Percentiles rank a stretch among this genome's conserved stretches.
Conservation (phyloP, 2,888 invertebrate genomes). For the Drosophila maculinotata region DNA sequence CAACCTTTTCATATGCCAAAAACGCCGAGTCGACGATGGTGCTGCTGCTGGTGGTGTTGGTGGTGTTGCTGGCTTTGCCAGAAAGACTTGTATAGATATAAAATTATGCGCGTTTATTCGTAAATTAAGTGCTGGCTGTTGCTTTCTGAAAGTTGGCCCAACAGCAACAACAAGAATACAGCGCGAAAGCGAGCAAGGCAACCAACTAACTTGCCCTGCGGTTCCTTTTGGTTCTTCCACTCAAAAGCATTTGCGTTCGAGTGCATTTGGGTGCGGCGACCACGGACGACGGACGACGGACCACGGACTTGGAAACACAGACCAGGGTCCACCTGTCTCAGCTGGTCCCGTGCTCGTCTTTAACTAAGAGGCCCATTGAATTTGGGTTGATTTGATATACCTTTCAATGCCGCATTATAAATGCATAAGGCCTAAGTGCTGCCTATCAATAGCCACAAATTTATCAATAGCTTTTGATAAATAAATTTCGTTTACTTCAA, state of each 20-base stretch:
- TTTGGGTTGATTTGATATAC: slow-evolving; percentile 28
- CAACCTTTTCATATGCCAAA: slow-evolving; percentile 79
- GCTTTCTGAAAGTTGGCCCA: slow-evolving; percentile 56
- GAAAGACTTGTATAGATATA: slow-evolving; percentile 72
- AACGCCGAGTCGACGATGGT: slow-evolving; percentile 58
- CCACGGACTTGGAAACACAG: not conserved
- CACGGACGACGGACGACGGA: slow-evolving; percentile 13
- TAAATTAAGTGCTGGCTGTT: slow-evolving; percentile 81
- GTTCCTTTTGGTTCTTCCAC: slow-evolving; percentile 50
- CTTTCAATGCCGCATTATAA: slow-evolving; percentile 60
- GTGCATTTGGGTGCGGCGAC: slow-evolving; percentile 46
- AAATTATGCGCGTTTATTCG: slow-evolving; percentile 82
- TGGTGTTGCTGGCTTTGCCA: slow-evolving; percentile 15
- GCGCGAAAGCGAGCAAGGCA: slow-evolving; percentile 18
- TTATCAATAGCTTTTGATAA: slow-evolving; percentile 28
- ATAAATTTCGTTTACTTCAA: slow-evolving; percentile 28
- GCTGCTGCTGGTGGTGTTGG: slow-evolving; percentile 11
- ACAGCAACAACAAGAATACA: slow-evolving; percentile 16
- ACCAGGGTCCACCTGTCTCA: not conserved
- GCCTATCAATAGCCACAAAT: slow-evolving; percentile 37
- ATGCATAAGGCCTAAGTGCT: slow-evolving; percentile 72
- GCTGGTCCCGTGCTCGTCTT: slow-evolving; percentile 6
- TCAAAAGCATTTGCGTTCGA: slow-evolving; percentile 67
- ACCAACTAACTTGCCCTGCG: slow-evolving; percentile 66
- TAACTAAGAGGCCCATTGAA: slow-evolving; percentile 1